Evolutionary conservation across 2,888 invertebrate species (phyloP).

Genomic region (Apocheima hispidaria): DNA sequence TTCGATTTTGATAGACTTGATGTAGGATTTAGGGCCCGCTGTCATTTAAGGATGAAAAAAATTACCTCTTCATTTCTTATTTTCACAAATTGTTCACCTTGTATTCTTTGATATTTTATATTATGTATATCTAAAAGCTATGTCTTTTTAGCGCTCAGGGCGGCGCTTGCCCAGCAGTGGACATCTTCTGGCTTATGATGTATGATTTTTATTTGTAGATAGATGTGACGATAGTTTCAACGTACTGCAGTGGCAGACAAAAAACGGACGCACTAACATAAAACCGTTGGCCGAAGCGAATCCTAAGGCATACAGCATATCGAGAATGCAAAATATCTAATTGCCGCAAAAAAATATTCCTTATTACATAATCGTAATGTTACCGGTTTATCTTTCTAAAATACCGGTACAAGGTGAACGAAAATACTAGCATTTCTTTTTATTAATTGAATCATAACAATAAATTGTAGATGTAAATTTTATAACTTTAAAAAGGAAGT

Average conservation of each 20-base stretch:
- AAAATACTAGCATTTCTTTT: not conserved
- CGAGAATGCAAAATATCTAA: no score
- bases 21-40: conserved; percentile 76
- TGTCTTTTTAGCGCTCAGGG: no score
- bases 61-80: conserved; percentile 46
- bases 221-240: no score
- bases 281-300: no score
- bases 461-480: conserved; percentile 19
- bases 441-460: conserved; percentile 16
- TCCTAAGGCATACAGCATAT: no score
- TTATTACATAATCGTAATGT: not conserved
- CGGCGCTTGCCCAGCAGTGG: no score
- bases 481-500: conserved; percentile 23
- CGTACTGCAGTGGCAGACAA: no score
- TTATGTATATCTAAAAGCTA: no score
- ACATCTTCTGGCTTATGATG: no score
- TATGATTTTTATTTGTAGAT: no score
- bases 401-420: not conserved
- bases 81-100: not conserved
- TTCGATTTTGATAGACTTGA: conserved; percentile 85
- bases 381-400: not conserved
- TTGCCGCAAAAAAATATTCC: not conserved
- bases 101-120: no score
- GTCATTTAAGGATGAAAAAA: conserved; percentile 67
- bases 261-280: no score